Percentiles rank a stretch among this genome's conserved stretches.
phyloP scores from a whole-genome alignment of 2,113 vertebrate genomes.

The Cyrtonyx montezumae region DNA sequence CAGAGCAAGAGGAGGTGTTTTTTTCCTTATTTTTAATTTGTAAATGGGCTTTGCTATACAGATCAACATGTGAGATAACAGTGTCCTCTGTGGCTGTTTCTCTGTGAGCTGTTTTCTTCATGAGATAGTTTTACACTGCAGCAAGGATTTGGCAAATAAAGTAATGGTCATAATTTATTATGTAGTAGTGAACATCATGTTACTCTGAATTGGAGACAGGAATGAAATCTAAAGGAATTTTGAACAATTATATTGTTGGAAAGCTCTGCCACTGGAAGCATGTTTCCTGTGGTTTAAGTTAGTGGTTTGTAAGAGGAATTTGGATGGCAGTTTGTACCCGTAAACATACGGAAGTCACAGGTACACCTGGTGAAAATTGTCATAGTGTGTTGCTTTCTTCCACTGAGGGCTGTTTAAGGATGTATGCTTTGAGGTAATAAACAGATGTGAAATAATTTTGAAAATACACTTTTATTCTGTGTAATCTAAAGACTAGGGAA shows the following conservation, averaged over 20 bases:
- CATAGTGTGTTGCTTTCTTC: not conserved
- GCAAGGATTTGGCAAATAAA: not conserved
- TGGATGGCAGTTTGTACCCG: not conserved
- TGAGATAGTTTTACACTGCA: not conserved
- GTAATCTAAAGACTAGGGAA: conserved; percentile 31
- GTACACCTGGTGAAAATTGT: not conserved
- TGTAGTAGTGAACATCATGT: not conserved
- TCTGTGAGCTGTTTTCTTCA: not conserved
- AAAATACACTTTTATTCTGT: conserved; percentile 40
- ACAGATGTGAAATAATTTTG: not conserved
- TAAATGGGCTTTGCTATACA: not conserved
- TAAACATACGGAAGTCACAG: accelerated
- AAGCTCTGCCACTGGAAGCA: not conserved
- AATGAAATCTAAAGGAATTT: not conserved
- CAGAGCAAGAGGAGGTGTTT: not conserved
- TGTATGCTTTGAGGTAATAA: not conserved
- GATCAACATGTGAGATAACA: not conserved
- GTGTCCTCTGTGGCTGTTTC: not conserved
- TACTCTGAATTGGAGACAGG: not conserved
- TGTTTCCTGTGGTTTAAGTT: accelerated
- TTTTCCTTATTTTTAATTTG: not conserved
- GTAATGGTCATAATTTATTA: not conserved
- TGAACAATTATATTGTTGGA: not conserved
- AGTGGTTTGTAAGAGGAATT: not conserved
- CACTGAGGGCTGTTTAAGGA: not conserved